Evolutionary conservation across 2,888 invertebrate genomes (phyloP), one percentile per base, ranked within the genome.

Genomic region (Keiferia lycopersicella): DNA sequence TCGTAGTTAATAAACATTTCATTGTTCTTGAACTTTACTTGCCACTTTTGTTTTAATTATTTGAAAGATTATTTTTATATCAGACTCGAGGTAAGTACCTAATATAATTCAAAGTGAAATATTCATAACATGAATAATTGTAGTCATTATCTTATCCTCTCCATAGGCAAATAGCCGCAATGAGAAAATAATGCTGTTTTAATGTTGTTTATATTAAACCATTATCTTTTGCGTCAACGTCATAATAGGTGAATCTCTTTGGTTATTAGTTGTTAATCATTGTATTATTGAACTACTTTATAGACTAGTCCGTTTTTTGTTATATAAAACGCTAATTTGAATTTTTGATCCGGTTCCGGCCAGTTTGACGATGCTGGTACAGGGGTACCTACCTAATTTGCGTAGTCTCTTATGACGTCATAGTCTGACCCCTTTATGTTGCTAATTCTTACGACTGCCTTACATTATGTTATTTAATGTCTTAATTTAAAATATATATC

Each of bases 141-240:
- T 34, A 16, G 56, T 11, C 56, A 34, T 56, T 34, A 34, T 56
- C 34, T 56, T 34, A 56, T 56, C 30, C 34, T 56, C n/a, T n/a
- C 34, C 16, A 34, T 34, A 56, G 34, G 34, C 26, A n/a, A 62
- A 12, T 14, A 39, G 18, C 26, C 59, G 20, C 41, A 56, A 62
- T 62, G 16, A 16, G 41, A 62, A 41, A 62, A 56, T 62, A 62
- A 62, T 62, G 51, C n/a, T 53, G 18, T 41, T 22, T 53, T 16
- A 62, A 57, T 38, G 56, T 41, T 62, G 62, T 62, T 62, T 53
- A 39, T 39, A 41, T 22, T 22, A 50, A 16, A 14, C 14, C 12
- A 11, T 34, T 22, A 62, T 3, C 10, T 12, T 41, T 14, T 45
- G 57, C 62, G 62, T 62, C 57, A 62, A 56, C 62, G 38, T 62